phyloP scores from a whole-genome alignment of 2,113 vertebrate species.

The Phainopepla nitens region DNA sequence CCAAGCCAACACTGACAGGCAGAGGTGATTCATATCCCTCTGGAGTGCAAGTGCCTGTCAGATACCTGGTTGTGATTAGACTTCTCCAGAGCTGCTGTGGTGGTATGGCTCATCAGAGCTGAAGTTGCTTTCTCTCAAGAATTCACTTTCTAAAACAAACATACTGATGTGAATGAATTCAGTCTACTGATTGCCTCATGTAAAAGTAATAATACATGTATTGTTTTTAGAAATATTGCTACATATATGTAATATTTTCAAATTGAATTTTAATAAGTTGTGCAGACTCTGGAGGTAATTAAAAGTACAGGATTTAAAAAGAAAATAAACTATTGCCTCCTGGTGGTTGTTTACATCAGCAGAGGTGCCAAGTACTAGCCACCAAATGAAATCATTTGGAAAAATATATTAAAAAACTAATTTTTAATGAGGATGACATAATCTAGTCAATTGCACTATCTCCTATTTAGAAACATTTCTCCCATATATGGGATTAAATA shows the following conservation, averaged over 20 bases:
- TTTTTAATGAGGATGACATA: neutral
- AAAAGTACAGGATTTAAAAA: neutral
- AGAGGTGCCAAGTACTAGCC: neutral
- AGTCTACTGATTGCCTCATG: neutral
- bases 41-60: neutral
- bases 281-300: neutral
- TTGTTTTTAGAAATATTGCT: neutral
- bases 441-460: neutral
- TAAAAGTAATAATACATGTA: neutral
- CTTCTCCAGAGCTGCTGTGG: neutral
- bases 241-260: neutral
- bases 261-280: neutral
- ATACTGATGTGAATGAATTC: neutral
- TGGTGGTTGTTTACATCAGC: constrained; percentile 27
- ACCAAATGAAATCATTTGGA: neutral
- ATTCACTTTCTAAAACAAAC: neutral
- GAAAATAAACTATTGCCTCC: constrained; percentile 46
- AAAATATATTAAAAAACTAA: neutral
- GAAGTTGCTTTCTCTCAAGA: neutral
- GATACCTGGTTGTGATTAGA: neutral
- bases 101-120: neutral
- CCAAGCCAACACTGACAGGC: neutral
- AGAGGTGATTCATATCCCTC: neutral
- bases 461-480: neutral
- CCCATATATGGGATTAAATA: neutral